These are phyloP conservation scores for Forbesichthys agassizii DNA, from an alignment of 2,113 vertebrate genomes.

Conservation along the genomic window DNA sequence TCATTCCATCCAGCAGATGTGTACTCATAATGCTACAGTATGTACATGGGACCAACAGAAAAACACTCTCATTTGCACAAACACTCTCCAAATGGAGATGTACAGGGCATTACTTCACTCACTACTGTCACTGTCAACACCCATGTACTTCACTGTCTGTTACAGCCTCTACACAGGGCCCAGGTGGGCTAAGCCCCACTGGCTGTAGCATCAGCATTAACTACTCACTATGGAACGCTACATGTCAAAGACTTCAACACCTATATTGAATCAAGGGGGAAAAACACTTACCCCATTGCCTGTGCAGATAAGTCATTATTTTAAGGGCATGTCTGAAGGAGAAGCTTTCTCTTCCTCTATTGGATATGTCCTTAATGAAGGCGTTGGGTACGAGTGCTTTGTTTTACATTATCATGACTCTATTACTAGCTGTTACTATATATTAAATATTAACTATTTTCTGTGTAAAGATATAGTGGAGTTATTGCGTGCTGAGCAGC, in stretches of 20 bases:
- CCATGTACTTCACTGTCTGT: slow-evolving; percentile 71
- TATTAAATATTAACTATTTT: too few species aligned
- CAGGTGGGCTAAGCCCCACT: slow-evolving; percentile 41
- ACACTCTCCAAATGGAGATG: slow-evolving; percentile 65
- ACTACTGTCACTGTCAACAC: slow-evolving; percentile 73
- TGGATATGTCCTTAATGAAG: too few species aligned
- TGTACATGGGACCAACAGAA: not conserved
- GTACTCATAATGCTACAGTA: not conserved
- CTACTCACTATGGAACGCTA: slow-evolving; percentile 8
- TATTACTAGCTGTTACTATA: slow-evolving; percentile 1
- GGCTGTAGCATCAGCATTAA: slow-evolving; percentile 27
- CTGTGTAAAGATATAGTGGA: too few species aligned
- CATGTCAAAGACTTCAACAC: too few species aligned
- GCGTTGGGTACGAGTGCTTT: too few species aligned
- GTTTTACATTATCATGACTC: too few species aligned
- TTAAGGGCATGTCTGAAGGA: too few species aligned
- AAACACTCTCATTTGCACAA: slow-evolving; percentile 8
- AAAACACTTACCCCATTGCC: too few species aligned
- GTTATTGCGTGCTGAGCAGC: too few species aligned
- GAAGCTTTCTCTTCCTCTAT: too few species aligned
- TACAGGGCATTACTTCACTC: slow-evolving; percentile 67
- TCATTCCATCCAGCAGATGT: not conserved
- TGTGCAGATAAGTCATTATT: too few species aligned
- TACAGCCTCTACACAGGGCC: slow-evolving; percentile 51
- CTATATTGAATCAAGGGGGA: too few species aligned